These are phyloP conservation scores for Hybognathus amarus DNA, from an alignment of 2,797 vertebrate species.

Conservation along the genomic window DNA sequence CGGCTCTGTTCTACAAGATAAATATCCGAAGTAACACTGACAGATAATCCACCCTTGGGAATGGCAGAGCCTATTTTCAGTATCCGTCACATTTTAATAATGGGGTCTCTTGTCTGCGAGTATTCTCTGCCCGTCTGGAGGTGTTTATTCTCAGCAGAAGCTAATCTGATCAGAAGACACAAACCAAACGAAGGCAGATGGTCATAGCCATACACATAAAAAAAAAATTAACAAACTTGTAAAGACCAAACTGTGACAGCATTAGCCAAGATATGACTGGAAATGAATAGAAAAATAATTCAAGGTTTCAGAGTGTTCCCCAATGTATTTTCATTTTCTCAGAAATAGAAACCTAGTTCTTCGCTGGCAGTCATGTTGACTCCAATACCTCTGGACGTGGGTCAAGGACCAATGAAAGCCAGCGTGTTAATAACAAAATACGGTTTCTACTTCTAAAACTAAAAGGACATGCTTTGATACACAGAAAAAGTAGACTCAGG, in stretches of 20 bases:
- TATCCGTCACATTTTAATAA: constrained; percentile 57
- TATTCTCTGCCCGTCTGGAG: constrained; percentile 7
- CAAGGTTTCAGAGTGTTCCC: not conserved
- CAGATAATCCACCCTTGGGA: constrained; percentile 11
- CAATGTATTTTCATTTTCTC: constrained; percentile 14
- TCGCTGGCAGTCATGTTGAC: not conserved
- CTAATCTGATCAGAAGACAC: constrained; percentile 48
- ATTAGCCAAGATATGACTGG: not conserved
- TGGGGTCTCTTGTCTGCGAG: constrained; percentile 17
- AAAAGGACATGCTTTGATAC: constrained; percentile 4
- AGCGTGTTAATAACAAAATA: not conserved
- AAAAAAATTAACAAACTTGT: not conserved
- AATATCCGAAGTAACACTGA: constrained; percentile 27
- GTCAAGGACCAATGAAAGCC: constrained; percentile 1
- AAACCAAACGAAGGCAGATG: constrained; percentile 14
- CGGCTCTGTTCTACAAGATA: constrained; percentile 23
- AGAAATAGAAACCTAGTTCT: not conserved
- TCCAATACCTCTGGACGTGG: not conserved
- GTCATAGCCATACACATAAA: not conserved
- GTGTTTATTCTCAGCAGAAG: constrained; percentile 40
- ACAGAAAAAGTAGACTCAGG: constrained; percentile 16
- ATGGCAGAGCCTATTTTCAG: not conserved
- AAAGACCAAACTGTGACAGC: constrained; percentile 5
- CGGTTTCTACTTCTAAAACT: not conserved
- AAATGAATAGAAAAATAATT: not conserved